Evolutionary conservation across 2,888 invertebrate genomes (phyloP).

Genomic region (Ligdia adustata): DNA sequence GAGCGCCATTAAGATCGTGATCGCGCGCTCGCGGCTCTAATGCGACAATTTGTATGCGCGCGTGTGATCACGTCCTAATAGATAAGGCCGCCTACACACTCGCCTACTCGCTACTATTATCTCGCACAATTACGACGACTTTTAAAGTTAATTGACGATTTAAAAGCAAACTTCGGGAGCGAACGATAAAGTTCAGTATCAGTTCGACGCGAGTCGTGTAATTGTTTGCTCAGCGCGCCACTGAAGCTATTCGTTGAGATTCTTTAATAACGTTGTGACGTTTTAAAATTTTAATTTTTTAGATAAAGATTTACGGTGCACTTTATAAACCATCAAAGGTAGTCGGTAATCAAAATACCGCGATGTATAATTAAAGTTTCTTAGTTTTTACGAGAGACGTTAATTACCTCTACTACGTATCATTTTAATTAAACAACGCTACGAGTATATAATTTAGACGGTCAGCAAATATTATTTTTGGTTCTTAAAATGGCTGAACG

Average conservation of each 20-base stretch:
- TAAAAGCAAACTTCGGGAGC: conserved; percentile 12
- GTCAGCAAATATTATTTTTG: no score
- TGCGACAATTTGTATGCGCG: conserved; percentile 74
- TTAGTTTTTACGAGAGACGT: no score
- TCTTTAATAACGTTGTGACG: conserved; percentile 8
- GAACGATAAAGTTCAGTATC: conserved; percentile 16
- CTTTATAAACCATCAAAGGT: neutral
- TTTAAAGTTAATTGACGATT: conserved; percentile 19
- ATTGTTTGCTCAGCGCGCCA: conserved; percentile 15
- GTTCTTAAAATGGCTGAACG: no score
- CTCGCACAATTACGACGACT: conserved; percentile 25
- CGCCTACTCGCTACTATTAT: conserved; percentile 37
- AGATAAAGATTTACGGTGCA: conserved; percentile 1
- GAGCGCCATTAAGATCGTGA: conserved; percentile 65
- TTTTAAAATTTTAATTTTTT: conserved; percentile 7
- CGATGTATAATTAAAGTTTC: neutral
- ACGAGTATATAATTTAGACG: no score
- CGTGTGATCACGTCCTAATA: conserved; percentile 60
- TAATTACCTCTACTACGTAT: no score
- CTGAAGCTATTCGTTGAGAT: conserved; percentile 7
- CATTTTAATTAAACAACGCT: no score
- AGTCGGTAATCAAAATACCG: no score
- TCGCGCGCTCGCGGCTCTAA: conserved; percentile 57
- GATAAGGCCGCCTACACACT: conserved; percentile 59
- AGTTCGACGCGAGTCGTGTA: conserved; percentile 4